These are phyloP conservation scores for Clivina fossor DNA, from an alignment of 2,888 invertebrate species.

Conservation along the genomic window DNA sequence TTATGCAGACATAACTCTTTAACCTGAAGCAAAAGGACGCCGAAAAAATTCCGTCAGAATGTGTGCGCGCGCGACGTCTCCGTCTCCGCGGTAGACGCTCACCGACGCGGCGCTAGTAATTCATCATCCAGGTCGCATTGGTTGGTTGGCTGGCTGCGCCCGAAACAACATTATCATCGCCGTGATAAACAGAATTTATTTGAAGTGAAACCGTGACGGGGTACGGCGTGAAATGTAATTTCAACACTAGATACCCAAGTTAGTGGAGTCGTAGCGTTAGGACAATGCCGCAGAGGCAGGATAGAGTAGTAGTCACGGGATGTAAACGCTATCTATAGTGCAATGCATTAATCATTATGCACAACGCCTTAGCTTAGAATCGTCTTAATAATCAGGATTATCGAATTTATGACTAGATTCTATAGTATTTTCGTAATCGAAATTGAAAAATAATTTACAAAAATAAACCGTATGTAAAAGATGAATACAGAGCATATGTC, in stretches of 20 bases:
- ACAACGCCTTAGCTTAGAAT: background rate
- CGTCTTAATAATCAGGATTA: background rate
- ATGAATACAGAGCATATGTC: too few relatives aligned
- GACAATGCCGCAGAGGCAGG: background rate
- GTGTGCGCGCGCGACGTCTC: background rate
- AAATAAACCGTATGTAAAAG: too few relatives aligned
- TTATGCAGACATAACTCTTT: too few relatives aligned
- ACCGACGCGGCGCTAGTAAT: background rate
- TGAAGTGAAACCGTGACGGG: conserved; percentile 31
- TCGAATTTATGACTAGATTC: too few relatives aligned
- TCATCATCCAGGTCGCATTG: too few relatives aligned
- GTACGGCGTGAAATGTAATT: conserved; percentile 32
- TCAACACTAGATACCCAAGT: conserved; percentile 21
- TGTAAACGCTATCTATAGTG: conserved; percentile 24
- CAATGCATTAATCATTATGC: conserved; percentile 23
- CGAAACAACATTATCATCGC: conserved; percentile 33
- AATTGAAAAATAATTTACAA: too few relatives aligned
- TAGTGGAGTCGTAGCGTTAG: background rate
- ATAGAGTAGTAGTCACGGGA: conserved; percentile 9
- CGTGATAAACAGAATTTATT: conserved; percentile 33
- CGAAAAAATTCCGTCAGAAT: too few relatives aligned
- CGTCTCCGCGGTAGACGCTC: too few relatives aligned
- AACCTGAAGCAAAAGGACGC: too few relatives aligned
- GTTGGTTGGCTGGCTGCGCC: conserved; percentile 14
- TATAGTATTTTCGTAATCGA: too few relatives aligned